Conservation (phyloP, 2,113 vertebrate species). For the Chlamydotis undulata region DNA sequence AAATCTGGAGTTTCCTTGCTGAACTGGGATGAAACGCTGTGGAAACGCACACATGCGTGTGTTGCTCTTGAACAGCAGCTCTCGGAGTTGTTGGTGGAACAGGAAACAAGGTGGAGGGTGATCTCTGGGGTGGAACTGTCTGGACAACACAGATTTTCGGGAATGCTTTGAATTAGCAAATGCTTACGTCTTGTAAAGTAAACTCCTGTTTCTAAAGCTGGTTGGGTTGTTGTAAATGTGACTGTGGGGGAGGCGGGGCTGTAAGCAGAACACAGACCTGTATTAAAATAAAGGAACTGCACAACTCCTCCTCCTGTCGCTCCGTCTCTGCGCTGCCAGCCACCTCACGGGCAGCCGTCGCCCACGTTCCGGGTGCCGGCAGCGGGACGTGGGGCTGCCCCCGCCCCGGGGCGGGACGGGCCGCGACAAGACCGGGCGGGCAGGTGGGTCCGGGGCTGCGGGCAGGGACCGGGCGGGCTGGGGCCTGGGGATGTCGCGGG, state of each 20-base stretch:
- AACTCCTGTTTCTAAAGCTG: accelerated
- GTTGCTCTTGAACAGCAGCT: background rate
- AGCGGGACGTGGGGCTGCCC: background rate
- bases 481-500: background rate
- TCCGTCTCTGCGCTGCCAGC: background rate
- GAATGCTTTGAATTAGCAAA: no score
- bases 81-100: accelerated
- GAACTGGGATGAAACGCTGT: accelerated
- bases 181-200: background rate
- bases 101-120: background rate
- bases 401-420: background rate
- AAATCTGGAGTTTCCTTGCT: background rate
- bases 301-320: background rate
- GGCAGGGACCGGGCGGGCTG: no score
- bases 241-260: background rate
- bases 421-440: background rate
- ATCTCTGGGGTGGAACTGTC: accelerated
- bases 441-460: background rate
- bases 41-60: accelerated
- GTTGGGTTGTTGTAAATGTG: no score
- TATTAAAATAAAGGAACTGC: no score
- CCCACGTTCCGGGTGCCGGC: background rate
- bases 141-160: accelerated
- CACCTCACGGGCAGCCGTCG: background rate
- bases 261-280: no score